Evolutionary conservation across 1,140 invertebrate species (phyloP), one percentile per base, ranked within the genome.

Genomic region (Atta texana): DNA sequence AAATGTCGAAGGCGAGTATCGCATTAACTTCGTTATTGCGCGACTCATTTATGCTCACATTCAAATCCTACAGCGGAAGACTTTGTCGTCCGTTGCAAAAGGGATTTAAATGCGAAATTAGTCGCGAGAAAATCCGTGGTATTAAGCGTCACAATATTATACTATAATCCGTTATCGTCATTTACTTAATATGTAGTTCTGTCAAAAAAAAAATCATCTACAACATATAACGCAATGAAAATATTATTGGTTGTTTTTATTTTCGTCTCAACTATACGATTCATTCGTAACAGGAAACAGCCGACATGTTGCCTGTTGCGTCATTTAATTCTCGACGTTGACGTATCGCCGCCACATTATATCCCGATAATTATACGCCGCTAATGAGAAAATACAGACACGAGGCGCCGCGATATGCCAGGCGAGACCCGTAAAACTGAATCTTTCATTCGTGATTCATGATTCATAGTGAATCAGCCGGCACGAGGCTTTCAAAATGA

Each of bases 261-360:
- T 75, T 84, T 57, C 12, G 28, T 18, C n/a, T 63, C 69, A 6
- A 59, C 39, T 28, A 55, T 14, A 16, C 49, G n/a, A 28, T 49
- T 34, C 44, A 21, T 31, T 72, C 31, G 39, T 21, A 14, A 49
- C 24, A 18, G 49, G 24, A 53, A 82, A 82, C 18, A 8, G 12
- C 14, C 69, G 80, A 61, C 69, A 44, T 34, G 59, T 71, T 57
- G 77, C 82, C 75, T 89, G 87, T 89, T 89, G 84, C 88, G 57
- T 75, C 21, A 39, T 72, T 68, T 89, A 89, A 89, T 89, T 89
- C 57, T 64, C 84, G 71, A 89, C 86, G 78, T 89, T 89, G 88
- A 89, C 59, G 28, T 71, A 81, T 89, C 63, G 55, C 69, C 71
- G 8, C 14, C 76, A 77, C 55, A 68, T 66, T 81, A 75, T 57